phyloP scores from a whole-genome alignment of 2,797 vertebrate species.

The Morelia viridis region DNA sequence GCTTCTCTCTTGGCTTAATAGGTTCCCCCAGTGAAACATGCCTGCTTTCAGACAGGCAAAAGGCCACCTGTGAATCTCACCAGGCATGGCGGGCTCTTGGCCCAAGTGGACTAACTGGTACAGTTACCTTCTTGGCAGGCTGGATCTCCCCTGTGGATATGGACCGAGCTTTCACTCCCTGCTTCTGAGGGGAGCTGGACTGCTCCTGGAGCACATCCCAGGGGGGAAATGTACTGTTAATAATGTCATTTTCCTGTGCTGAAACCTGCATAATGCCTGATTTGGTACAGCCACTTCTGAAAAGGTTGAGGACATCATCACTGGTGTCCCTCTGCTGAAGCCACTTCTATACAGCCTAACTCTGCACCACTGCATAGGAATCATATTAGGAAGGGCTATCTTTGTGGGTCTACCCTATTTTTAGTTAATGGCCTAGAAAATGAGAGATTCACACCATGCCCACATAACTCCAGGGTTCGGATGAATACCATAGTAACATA shows the following conservation, averaged over 20 bases:
- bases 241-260: neutral
- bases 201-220: conserved; percentile 51
- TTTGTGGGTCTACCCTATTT: neutral
- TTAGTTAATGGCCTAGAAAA: neutral
- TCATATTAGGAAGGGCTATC: too few species aligned
- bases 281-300: neutral
- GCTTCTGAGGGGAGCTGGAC: conserved; percentile 81
- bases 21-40: neutral
- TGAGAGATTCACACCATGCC: neutral
- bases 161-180: conserved; percentile 80
- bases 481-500: neutral
- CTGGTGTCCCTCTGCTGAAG: neutral
- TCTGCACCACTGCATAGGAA: neutral
- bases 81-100: neutral
- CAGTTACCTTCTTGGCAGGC: conserved; percentile 79
- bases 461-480: neutral
- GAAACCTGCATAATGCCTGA: neutral
- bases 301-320: neutral
- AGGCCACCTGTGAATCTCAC: neutral
- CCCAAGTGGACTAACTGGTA: neutral
- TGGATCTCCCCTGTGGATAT: conserved; percentile 86
- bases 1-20: neutral
- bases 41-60: neutral
- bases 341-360: neutral
- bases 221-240: neutral